Conservation (phyloP, 2,113 vertebrate genomes). For the Rattus norvegicus region DNA sequence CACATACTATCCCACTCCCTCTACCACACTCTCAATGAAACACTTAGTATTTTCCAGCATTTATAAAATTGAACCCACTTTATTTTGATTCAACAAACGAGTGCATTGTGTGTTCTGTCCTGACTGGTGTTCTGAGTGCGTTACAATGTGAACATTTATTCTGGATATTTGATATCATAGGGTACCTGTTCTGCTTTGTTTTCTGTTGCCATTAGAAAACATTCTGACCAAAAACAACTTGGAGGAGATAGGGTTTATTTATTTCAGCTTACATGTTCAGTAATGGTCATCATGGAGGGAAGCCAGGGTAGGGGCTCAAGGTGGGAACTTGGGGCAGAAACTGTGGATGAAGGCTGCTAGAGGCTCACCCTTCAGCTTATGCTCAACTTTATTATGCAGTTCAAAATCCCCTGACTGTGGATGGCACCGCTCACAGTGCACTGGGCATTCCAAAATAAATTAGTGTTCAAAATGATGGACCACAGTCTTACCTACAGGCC, state of each 20-base stretch:
- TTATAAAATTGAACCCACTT: background rate
- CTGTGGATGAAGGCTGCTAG: background rate
- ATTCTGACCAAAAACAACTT: background rate
- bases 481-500: background rate
- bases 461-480: background rate
- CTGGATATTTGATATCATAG: background rate
- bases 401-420: background rate
- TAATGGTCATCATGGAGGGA: background rate
- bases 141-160: background rate
- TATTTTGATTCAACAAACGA: conserved; percentile 1
- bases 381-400: background rate
- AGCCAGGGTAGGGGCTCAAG: background rate
- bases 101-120: background rate
- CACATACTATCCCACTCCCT: no score
- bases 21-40: background rate
- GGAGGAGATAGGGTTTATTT: background rate
- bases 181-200: background rate
- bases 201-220: background rate
- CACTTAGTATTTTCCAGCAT: background rate
- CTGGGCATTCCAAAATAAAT: background rate
- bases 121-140: background rate
- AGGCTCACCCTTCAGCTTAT: background rate
- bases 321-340: background rate
- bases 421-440: background rate
- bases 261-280: background rate